Percentiles rank a stretch among this genome's conserved stretches.
Evolutionary conservation across 2,113 vertebrate genomes (phyloP).

Genomic region (Acanthochromis polyacanthus): DNA sequence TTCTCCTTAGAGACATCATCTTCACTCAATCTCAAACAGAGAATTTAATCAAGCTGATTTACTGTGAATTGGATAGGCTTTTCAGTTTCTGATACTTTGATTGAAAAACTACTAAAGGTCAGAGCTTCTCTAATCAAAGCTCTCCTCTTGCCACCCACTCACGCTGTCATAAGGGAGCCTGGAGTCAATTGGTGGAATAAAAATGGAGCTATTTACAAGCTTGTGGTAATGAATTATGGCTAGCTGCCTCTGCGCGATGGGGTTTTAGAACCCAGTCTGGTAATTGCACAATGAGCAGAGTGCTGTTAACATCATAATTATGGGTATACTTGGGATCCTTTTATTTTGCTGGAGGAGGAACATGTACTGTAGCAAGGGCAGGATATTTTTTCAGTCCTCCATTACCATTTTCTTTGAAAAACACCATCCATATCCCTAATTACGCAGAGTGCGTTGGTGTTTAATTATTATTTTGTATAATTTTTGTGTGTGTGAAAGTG

Average conservation of each 20-base stretch:
- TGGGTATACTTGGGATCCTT: conserved; percentile 42
- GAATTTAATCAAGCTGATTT: conserved; percentile 31
- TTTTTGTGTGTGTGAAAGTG: background rate
- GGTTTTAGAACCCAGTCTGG: conserved; percentile 39
- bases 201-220: conserved; percentile 54
- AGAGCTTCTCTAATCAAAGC: conserved; percentile 50
- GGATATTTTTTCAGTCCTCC: conserved; percentile 24
- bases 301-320: conserved; percentile 74
- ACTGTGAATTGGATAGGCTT: conserved; percentile 1
- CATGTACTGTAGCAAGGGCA: background rate
- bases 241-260: conserved; percentile 30
- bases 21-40: conserved; percentile 10
- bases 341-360: conserved; percentile 44
- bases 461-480: conserved; percentile 9
- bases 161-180: conserved; percentile 21
- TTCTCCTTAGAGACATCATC: background rate
- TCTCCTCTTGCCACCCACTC: conserved; percentile 29
- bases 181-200: conserved; percentile 18
- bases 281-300: conserved; percentile 66
- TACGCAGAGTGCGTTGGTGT: conserved; percentile 5
- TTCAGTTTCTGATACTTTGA: conserved; percentile 32
- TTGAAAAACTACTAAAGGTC: conserved; percentile 66
- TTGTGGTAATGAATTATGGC: conserved; percentile 46
- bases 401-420: conserved; percentile 52
- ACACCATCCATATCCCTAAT: conserved; percentile 29